Evolutionary conservation across 2,888 invertebrate species (phyloP), one percentile per base, ranked within the genome.

Genomic region (Lithosia quadra): DNA sequence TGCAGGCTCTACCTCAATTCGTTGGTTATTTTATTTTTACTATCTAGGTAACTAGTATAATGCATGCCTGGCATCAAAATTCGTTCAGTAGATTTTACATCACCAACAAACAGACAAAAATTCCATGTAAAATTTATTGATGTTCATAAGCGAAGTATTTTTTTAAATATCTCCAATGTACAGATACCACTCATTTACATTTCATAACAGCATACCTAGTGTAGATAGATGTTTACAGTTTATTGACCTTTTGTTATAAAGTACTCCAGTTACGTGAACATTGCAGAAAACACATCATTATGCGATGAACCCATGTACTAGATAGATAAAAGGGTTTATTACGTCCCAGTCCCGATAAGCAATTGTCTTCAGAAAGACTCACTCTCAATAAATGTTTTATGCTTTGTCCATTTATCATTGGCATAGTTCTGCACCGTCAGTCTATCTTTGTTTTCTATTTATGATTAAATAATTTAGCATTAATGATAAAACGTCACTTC

Each of bases 241-340:
- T 60, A 39, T 11, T 15, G 24, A 39, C 21, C 39, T 36, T 36
- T 34, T 60, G 22, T 39, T 60, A 24, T 28, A 28, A 58, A 34
- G 33, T 58, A 13, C 22, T 10, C 18, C 9, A 49, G 18, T 49
- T 62, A 28, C 49, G 28, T 53, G 10, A 24, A 13, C 33, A 49
- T 28, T 49, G 28, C 33, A 49, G n/a, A 34, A 34, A 28, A 34
- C 18, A 21, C 53, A 34, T 33, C 62, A 22, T n/a, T 43, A 28
- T 43, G n/a, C 18, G 33, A 67, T 71, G 63, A 63, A 53, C 61
- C 62, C 68, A 58, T 78, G 71, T 18, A 66, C 72, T 61, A 72
- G 55, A 78, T 74, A 71, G 81, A 79, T 79, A 81, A 78, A 68
- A 63, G 68, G 55, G 68, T 68, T 24, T 49, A 64, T 28, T 11